A percentile compares a stretch with the other conserved stretches of the same genome.
These are phyloP conservation scores for Diachrysia chrysitis DNA, from an alignment of 2,888 invertebrate species.

Conservation along the genomic window DNA sequence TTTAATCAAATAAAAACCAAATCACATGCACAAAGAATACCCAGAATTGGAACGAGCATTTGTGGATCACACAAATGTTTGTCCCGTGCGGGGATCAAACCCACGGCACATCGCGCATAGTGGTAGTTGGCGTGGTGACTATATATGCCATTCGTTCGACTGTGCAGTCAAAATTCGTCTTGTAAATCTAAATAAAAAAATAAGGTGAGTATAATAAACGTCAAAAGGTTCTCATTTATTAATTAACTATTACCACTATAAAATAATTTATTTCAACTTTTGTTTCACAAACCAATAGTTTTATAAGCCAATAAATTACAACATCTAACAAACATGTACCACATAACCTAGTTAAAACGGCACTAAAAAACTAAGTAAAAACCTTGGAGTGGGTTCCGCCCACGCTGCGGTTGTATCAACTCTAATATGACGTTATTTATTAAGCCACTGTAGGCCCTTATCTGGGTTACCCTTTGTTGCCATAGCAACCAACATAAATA, in stretches of 20 bases:
- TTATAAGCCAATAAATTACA: constrained; percentile 39
- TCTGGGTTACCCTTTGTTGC: constrained; percentile 76
- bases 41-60: too few species aligned
- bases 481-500: constrained; percentile 72
- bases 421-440: constrained; percentile 85
- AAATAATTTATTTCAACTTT: constrained; percentile 13
- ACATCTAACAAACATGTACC: constrained; percentile 36
- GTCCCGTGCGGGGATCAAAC: too few species aligned
- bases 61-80: too few species aligned
- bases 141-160: too few species aligned
- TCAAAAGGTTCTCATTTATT: background rate
- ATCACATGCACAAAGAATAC: too few species aligned
- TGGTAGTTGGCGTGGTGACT: too few species aligned
- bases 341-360: constrained; percentile 56
- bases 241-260: constrained; percentile 1
- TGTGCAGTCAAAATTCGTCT: too few species aligned
- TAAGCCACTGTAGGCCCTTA: constrained; percentile 73
- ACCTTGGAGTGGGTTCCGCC: constrained; percentile 61
- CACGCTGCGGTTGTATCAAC: constrained; percentile 68
- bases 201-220: background rate
- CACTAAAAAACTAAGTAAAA: constrained; percentile 53
- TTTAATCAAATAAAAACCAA: too few species aligned
- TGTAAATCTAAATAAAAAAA: too few species aligned
- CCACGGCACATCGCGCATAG: too few species aligned
- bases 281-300: constrained; percentile 9